Evolutionary conservation across 2,113 vertebrate genomes (phyloP).

Genomic region (Eptesicus fuscus): DNA sequence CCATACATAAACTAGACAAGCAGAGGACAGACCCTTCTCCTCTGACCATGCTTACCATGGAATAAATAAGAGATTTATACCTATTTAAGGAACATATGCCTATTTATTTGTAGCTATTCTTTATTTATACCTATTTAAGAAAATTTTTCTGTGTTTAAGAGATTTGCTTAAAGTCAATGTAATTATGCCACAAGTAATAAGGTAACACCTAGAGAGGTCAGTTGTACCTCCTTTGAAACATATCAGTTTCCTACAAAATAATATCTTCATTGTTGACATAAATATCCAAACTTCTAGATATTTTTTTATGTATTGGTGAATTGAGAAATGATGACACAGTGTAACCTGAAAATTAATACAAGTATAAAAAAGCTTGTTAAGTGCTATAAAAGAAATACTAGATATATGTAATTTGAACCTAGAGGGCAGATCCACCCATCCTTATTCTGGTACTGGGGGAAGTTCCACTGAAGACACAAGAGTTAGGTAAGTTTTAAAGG

Average conservation of each 20-base stretch:
- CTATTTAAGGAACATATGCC: neutral
- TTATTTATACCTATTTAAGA: neutral
- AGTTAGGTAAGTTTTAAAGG: neutral
- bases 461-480: neutral
- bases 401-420: neutral
- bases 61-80: neutral
- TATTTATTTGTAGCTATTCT: neutral
- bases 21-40: neutral
- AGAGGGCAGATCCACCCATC: neutral
- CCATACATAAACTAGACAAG: neutral
- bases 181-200: neutral
- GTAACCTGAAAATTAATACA: neutral
- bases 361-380: neutral
- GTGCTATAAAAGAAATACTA: neutral
- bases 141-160: neutral
- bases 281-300: neutral
- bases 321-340: neutral
- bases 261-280: neutral
- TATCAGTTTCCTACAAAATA: neutral
- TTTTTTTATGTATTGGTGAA: neutral
- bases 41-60: neutral
- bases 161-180: neutral
- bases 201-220: neutral
- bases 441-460: neutral
- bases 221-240: neutral